Percentiles rank a stretch among this genome's conserved stretches.
phyloP scores from a whole-genome alignment of 2,888 invertebrate genomes.

The Opisthograptis luteolata region DNA sequence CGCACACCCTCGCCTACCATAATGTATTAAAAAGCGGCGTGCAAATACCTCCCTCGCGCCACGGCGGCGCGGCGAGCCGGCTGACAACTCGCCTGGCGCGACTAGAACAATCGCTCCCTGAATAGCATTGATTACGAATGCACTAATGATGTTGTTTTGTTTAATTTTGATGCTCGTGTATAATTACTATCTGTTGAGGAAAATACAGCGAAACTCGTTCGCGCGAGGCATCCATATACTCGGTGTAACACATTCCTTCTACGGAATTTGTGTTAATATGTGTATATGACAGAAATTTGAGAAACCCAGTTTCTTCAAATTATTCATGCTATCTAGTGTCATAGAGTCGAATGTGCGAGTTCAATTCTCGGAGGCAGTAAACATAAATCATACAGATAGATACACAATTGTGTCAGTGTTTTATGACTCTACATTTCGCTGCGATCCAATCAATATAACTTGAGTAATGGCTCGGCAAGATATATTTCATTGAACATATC shows the following conservation, averaged over 20 bases:
- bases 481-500: slow-evolving; percentile 2
- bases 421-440: slow-evolving; percentile 6
- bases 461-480: neutral
- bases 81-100: neutral
- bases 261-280: neutral
- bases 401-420: neutral
- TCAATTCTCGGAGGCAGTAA: neutral
- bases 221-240: neutral
- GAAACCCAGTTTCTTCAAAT: neutral
- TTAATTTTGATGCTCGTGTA: neutral
- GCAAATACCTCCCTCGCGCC: slow-evolving; percentile 39
- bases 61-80: slow-evolving; percentile 3
- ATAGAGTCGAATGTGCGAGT: neutral
- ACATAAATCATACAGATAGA: slow-evolving; percentile 7
- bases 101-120: neutral
- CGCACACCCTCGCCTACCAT: slow-evolving; percentile 15
- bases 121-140: slow-evolving; percentile 7
- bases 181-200: neutral
- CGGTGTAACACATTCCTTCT: neutral
- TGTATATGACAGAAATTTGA: neutral
- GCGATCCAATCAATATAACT: slow-evolving; percentile 3
- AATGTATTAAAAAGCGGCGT: slow-evolving; percentile 46
- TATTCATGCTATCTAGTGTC: slow-evolving; percentile 2
- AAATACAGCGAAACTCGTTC: neutral
- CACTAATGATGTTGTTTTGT: slow-evolving; percentile 1